A percentile compares a stretch with the other conserved stretches of the same genome.
Conservation (phyloP, 2,888 invertebrate genomes). For the Harpalus rufipes region DNA sequence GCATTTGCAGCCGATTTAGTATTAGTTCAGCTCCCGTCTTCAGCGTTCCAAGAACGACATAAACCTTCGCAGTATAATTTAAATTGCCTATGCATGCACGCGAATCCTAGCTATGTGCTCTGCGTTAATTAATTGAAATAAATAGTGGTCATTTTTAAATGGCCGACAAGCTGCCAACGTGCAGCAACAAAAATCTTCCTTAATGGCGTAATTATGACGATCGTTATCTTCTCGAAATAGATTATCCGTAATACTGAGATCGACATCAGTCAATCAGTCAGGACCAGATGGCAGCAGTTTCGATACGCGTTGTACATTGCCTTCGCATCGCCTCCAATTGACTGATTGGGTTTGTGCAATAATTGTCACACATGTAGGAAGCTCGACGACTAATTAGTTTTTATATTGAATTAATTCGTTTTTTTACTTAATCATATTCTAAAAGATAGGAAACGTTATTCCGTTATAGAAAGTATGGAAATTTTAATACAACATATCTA, state of each 20-base stretch:
- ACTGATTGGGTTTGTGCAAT: constrained; percentile 41
- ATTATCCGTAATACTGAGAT: constrained; percentile 59
- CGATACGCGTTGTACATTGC: constrained; percentile 12
- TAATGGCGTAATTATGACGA: constrained; percentile 67
- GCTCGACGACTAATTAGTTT: constrained; percentile 32
- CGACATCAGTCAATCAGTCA: constrained; percentile 64
- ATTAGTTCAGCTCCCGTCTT: constrained; percentile 5
- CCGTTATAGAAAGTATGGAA: too few relatives aligned
- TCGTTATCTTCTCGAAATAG: constrained; percentile 65
- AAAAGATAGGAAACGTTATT: too few relatives aligned
- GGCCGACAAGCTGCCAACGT: constrained; percentile 39
- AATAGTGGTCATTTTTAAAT: constrained; percentile 64
- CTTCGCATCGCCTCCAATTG: constrained; percentile 23
- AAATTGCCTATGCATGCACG: constrained; percentile 48
- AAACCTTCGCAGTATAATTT: constrained; percentile 52
- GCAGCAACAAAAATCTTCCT: constrained; percentile 39
- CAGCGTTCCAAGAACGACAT: constrained; percentile 39
- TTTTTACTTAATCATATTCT: not conserved
- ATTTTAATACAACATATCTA: too few relatives aligned
- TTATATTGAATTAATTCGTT: constrained; percentile 23
- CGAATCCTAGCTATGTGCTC: constrained; percentile 37
- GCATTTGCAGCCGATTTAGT: constrained; percentile 40
- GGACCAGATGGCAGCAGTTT: constrained; percentile 52
- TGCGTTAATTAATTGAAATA: constrained; percentile 67
- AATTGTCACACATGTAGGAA: constrained; percentile 51